Evolutionary conservation across 2,888 invertebrate species (phyloP).

Genomic region (Cosmia pyralina): DNA sequence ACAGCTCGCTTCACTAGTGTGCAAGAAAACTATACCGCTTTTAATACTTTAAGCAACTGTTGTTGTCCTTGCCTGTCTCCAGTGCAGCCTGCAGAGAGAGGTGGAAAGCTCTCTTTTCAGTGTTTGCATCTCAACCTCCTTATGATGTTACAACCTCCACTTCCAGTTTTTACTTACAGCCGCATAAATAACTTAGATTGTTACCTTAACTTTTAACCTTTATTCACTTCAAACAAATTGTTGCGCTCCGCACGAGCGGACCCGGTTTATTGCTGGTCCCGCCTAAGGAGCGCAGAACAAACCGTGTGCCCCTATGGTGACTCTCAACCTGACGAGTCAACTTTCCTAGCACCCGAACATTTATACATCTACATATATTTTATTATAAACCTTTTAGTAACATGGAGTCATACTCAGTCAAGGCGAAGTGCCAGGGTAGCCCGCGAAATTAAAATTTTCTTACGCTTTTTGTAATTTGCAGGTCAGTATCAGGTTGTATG

Average conservation of each 20-base stretch:
- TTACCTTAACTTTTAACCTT: neutral
- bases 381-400: neutral
- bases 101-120: neutral
- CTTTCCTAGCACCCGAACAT: constrained; percentile 88
- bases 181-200: neutral
- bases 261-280: constrained; percentile 67
- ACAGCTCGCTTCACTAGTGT: no score
- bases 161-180: neutral
- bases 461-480: no score
- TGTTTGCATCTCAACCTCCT: neutral
- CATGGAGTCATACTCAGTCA: neutral
- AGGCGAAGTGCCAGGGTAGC: no score
- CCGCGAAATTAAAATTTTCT: no score
- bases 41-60: neutral
- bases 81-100: neutral
- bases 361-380: constrained; percentile 36
- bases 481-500: no score
- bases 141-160: no score
- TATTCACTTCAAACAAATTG: neutral
- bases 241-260: constrained; percentile 83
- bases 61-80: neutral
- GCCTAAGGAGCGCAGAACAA: constrained; percentile 81
- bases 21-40: neutral
- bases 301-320: constrained; percentile 88
- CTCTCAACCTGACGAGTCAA: constrained; percentile 82